Evolutionary conservation across 2,888 invertebrate species (phyloP), one percentile per base, ranked within the genome.

Genomic region (Julus scanicus): DNA sequence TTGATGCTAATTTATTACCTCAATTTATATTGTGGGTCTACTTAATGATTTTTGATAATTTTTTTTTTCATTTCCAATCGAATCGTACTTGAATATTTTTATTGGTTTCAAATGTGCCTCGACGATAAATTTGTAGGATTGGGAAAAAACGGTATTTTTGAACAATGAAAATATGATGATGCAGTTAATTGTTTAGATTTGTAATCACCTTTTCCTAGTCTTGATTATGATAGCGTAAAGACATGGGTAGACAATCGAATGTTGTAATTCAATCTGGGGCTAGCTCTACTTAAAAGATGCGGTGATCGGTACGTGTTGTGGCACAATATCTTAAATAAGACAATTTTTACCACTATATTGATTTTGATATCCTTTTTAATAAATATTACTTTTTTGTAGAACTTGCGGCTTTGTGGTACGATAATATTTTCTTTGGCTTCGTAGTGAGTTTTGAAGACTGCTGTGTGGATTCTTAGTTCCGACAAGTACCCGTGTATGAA

Each of bases 301-400:
- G 71, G 71, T 71, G 71, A 71, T 71, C 11, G 71, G 71, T 71
- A 9, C 8, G 71, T 71, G 71, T 71, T 71, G 29, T 71, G 71
- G 71, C 71, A 71, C 20, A 71, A 71, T 29, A 6, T 71, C 29
- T 71, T 71, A 71, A 71, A 20, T 71, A 29, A 9, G 71, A 71
- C 71, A 29, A 29, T 71, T 71, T 71, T 71, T 71, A 71, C 71
- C 71, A 71, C 71, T 20, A 29, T 71, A 71, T 71, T 71, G 71
- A 71, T 71, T 71, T 71, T 71, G 71, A 71, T 71, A 71, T 71
- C 71, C 29, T 71, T 71, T 71, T 71, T 71, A 71, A 71, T 71
- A 71, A 71, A 71, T 29, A 71, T 57, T 71, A 20, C n/a, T 20
- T 29, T 71, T 71, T 71, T 71, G n/a, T 71, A 71, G 71, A 20